Evolutionary conservation across 2,888 invertebrate species (phyloP).

Genomic region (Scrobipalpa atriplicella): DNA sequence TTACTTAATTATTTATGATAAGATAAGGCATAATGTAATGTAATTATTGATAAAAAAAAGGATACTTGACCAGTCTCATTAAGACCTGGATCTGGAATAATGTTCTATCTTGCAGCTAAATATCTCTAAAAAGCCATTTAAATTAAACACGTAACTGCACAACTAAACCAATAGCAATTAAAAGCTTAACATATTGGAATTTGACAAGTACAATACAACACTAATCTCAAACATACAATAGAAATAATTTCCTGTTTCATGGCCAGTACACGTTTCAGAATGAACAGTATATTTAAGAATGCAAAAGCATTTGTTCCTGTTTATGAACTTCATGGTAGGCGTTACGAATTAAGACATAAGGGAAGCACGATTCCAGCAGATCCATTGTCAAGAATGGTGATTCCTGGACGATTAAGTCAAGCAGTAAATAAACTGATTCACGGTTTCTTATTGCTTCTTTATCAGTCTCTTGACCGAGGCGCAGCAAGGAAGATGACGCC

Average conservation of each 20-base stretch:
- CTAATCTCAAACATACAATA: slow-evolving; percentile 1
- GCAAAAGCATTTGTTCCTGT: slow-evolving; percentile 87
- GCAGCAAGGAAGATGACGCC: slow-evolving; percentile 96
- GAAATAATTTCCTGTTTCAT: background rate
- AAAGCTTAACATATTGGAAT: background rate
- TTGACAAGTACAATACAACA: background rate
- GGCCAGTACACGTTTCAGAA: background rate
- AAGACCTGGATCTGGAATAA: slow-evolving; percentile 44
- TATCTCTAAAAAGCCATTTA: background rate
- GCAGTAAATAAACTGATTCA: slow-evolving; percentile 97
- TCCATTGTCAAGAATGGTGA: slow-evolving; percentile 99
- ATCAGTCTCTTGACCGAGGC: slow-evolving; percentile 97
- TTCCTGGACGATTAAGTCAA: slow-evolving; percentile 99
- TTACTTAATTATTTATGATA: slow-evolving; percentile 26
- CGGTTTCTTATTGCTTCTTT: slow-evolving; percentile 96
- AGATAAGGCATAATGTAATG: slow-evolving; percentile 31
- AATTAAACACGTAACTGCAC: slow-evolving; percentile 14
- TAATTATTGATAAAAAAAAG: slow-evolving; percentile 43
- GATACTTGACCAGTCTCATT: slow-evolving; percentile 62
- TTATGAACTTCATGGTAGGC: slow-evolving; percentile 99
- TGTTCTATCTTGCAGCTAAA: background rate
- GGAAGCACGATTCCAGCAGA: slow-evolving; percentile 98
- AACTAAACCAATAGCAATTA: background rate
- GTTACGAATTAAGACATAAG: slow-evolving; percentile 98
- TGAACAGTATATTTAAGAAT: slow-evolving; percentile 68